Conservation (phyloP, 2,888 invertebrate genomes). For the Stenichneumon culpator region DNA sequence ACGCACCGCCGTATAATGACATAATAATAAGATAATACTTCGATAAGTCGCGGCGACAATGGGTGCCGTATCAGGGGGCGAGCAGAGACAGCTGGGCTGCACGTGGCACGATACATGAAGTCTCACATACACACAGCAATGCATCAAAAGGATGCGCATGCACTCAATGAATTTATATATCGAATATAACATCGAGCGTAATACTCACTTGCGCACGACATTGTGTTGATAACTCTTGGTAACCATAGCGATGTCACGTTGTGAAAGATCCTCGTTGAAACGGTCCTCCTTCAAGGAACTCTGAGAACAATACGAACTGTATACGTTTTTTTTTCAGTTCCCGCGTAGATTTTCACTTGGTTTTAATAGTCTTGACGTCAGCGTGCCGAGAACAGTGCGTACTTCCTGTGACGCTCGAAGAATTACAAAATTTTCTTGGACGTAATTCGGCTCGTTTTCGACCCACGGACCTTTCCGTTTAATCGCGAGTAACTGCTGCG, state of each 20-base stretch:
- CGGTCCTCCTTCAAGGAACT: constrained; percentile 1
- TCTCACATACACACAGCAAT: not conserved
- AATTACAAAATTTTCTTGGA: not conserved
- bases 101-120: constrained; percentile 32
- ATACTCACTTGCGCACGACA: constrained; percentile 55
- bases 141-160: not conserved
- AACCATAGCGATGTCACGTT: constrained; percentile 41
- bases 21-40: constrained; percentile 66
- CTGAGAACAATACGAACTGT: not conserved
- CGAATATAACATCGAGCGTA: not conserved
- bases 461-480: not conserved
- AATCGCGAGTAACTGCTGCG: not conserved
- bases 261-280: not conserved
- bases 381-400: constrained; percentile 6
- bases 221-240: constrained; percentile 54
- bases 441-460: not conserved
- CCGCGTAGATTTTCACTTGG: not conserved
- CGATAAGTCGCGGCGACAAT: constrained; percentile 63
- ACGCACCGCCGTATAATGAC: constrained; percentile 38
- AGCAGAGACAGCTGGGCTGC: constrained; percentile 12
- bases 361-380: constrained; percentile 27
- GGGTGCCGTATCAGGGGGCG: constrained; percentile 37
- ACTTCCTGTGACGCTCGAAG: constrained; percentile 17
- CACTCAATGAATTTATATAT: not conserved
- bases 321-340: not conserved